Evolutionary conservation across 2,797 vertebrate species (phyloP).

Genomic region (Sciaenops ocellatus): DNA sequence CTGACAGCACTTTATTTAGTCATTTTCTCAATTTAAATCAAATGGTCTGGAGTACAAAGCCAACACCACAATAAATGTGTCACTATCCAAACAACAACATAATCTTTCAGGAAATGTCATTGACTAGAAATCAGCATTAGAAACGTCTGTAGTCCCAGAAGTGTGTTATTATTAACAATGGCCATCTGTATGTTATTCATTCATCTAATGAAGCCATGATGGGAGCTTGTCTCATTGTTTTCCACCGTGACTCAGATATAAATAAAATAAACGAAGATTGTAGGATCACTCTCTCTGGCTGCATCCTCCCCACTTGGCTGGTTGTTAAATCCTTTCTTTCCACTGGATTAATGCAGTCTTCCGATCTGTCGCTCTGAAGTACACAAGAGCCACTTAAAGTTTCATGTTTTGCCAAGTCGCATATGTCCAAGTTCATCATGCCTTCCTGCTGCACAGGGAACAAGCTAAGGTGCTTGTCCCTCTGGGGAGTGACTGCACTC

Average conservation of each 20-base stretch:
- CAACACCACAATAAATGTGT: background rate
- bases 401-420: slow-evolving; percentile 35
- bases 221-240: slow-evolving; percentile 4
- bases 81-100: slow-evolving; percentile 1
- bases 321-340: slow-evolving; percentile 20
- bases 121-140: background rate
- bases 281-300: slow-evolving; percentile 6
- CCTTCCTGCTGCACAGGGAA: slow-evolving; percentile 14
- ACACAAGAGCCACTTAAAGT: slow-evolving; percentile 2
- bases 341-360: slow-evolving; percentile 17
- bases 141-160: background rate
- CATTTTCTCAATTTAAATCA: slow-evolving; percentile 1
- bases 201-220: slow-evolving; percentile 13
- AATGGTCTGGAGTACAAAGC: slow-evolving; percentile 1
- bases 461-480: slow-evolving; percentile 43
- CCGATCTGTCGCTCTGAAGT: slow-evolving; percentile 10
- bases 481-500: slow-evolving; percentile 32
- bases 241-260: slow-evolving; percentile 26
- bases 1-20: background rate
- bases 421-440: slow-evolving; percentile 38
- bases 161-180: background rate
- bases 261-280: background rate
- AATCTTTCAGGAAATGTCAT: slow-evolving; percentile 1
- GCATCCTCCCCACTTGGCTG: background rate
- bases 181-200: slow-evolving; percentile 7